Percentiles rank a stretch among this genome's conserved stretches.
Evolutionary conservation across 2,113 vertebrate species (phyloP).

Genomic region (Pitta sordida): DNA sequence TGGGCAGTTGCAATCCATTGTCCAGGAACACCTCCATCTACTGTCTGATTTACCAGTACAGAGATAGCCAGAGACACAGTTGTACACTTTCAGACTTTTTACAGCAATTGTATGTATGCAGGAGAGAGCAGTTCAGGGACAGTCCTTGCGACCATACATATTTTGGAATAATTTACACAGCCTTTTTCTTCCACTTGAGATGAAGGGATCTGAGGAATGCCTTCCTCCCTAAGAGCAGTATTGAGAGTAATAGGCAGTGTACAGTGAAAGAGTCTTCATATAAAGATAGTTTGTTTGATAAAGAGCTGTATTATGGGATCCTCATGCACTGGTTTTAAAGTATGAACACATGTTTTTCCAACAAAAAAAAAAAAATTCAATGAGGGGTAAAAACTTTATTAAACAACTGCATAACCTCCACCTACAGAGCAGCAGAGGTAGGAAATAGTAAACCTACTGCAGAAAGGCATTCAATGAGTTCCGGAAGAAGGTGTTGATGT

Average conservation of each 20-base stretch:
- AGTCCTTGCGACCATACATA: rapidly evolving
- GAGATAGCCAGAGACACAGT: background rate
- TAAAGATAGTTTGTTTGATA: background rate
- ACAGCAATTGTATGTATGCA: background rate
- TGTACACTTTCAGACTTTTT: background rate
- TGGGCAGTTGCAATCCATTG: background rate
- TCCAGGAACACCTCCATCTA: conserved; percentile 15
- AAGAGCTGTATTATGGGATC: background rate
- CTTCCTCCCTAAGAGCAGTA: background rate
- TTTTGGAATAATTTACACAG: background rate
- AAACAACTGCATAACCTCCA: background rate
- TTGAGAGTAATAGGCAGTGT: background rate
- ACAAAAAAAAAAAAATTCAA: background rate
- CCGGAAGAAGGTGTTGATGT: background rate
- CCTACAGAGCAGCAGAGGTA: background rate
- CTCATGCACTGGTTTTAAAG: background rate
- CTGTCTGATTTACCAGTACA: background rate
- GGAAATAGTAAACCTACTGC: background rate
- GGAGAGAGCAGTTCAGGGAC: background rate
- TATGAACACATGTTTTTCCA: background rate
- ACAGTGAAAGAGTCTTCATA: background rate
- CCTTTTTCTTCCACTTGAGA: background rate
- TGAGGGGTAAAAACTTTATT: background rate
- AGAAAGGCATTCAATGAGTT: background rate
- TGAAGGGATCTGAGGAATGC: background rate